Base-by-base conservation (phyloP, 2,113 vertebrate genomes). In the Gallinago jamesoni region DNA sequence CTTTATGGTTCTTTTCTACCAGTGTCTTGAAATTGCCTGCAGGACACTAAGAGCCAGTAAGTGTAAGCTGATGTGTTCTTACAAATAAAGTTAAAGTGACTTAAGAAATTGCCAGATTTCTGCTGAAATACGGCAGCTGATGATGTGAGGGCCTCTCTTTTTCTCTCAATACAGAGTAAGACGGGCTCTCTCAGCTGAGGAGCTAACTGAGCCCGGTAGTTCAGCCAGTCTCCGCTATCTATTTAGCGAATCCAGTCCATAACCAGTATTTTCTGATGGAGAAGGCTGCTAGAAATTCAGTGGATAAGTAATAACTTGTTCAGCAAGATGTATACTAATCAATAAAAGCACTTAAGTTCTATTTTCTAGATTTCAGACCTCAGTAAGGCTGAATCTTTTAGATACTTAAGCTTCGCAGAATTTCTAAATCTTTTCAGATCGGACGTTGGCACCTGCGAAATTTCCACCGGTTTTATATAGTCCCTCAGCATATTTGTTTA, bases 401-500 rank as follows among this genome's bases (percentile, higher is more conserved):
- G 43, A 15, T 69, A 16, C 45, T 60, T 27, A 14, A 93, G 53
- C 50, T 80, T 60, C 59, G 14, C 60, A 56, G 47, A 43, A 77
- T 63, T 92, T 35, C 8, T 77, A 19, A 68, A 55, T 85, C 78
- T 79, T 87, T 60, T 75, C 82, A 62, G 50, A 70, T 81, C 62
- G 48, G 56, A 39, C 66, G 64, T 82, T 0, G 1, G 60, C 30
- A 77, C 41, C 48, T 50, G 72, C 48, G 10, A 11, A 48, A 81
- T 84, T 86, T 55, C 50, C 30, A 56, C 22, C 52, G 43, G 45
- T 57, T 90, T 90, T 84, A 20, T 31, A 2, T 3, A 89, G 94
- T 89, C 91, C 93, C 93, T 93, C 84, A 87, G 96, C 92, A 85
- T 93, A 78, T 96, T 96, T 97, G 47, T 80, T 96, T 24, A 48